These are phyloP conservation scores for Eucera pruinosa DNA, from an alignment of 2,888 invertebrate genomes.

Conservation along the genomic window DNA sequence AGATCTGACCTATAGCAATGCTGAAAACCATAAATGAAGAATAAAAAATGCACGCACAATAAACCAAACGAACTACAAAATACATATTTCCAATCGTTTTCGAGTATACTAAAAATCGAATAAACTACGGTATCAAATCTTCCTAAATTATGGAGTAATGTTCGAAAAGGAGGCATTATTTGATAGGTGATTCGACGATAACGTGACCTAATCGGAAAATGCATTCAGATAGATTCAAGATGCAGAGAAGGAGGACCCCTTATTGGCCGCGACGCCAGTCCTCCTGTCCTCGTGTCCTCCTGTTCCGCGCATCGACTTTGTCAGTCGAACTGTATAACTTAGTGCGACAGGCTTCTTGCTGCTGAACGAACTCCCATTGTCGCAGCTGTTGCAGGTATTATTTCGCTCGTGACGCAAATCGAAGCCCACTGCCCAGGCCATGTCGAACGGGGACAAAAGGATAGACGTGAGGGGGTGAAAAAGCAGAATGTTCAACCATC, in stretches of 20 bases:
- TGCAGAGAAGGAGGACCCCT: constrained; percentile 9
- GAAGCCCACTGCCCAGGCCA: constrained; percentile 30
- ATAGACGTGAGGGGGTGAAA: neutral
- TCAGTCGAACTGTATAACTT: constrained; percentile 37
- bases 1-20: too few species aligned
- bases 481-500: neutral
- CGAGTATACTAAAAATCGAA: too few species aligned
- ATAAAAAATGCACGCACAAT: too few species aligned
- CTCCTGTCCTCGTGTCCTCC: neutral
- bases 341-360: constrained; percentile 50
- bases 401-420: constrained; percentile 46
- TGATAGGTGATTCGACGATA: neutral
- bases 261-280: constrained; percentile 13
- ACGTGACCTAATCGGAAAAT: neutral
- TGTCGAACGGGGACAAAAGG: constrained; percentile 22
- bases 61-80: too few species aligned
- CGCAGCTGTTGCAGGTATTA: constrained; percentile 50
- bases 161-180: too few species aligned
- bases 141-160: too few species aligned
- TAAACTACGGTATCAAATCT: too few species aligned
- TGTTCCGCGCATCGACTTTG: constrained; percentile 22
- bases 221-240: constrained; percentile 15
- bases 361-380: constrained; percentile 26
- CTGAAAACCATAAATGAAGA: too few species aligned
- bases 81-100: too few species aligned